Conservation (phyloP, 2,797 vertebrate genomes). For the Merluccius polli region DNA sequence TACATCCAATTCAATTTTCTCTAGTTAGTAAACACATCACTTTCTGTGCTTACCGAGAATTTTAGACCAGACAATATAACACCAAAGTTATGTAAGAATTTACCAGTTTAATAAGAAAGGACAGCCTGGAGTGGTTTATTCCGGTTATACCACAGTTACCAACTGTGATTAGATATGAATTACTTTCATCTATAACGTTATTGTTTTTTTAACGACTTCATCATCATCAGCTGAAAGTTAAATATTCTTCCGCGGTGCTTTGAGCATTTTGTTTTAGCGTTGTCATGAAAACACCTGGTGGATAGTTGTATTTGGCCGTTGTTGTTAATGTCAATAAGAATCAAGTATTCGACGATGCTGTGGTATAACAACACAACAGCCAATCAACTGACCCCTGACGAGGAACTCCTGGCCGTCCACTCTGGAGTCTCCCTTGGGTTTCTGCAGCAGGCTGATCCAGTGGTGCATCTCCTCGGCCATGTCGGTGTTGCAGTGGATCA, state of each 20-base stretch:
- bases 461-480: conserved; percentile 84
- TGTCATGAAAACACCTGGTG: not conserved
- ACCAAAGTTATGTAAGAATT: not conserved
- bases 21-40: not conserved
- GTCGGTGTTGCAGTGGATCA: conserved; percentile 84
- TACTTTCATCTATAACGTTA: no score
- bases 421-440: conserved; percentile 77
- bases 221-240: no score
- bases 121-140: no score
- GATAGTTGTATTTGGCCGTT: not conserved
- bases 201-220: not conserved
- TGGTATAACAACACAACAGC: not conserved
- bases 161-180: no score
- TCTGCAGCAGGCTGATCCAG: conserved; percentile 84
- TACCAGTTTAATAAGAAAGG: not conserved
- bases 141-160: no score
- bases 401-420: conserved; percentile 79
- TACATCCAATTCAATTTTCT: not conserved
- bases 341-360: not conserved
- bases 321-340: not conserved
- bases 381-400: conserved; percentile 70
- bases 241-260: not conserved
- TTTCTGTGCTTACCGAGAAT: not conserved
- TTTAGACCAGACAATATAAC: not conserved
- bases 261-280: not conserved